Percentiles rank a stretch among this genome's conserved stretches.
Conservation (phyloP, 2,113 vertebrate species). For the Chiloscyllium plagiosum region DNA sequence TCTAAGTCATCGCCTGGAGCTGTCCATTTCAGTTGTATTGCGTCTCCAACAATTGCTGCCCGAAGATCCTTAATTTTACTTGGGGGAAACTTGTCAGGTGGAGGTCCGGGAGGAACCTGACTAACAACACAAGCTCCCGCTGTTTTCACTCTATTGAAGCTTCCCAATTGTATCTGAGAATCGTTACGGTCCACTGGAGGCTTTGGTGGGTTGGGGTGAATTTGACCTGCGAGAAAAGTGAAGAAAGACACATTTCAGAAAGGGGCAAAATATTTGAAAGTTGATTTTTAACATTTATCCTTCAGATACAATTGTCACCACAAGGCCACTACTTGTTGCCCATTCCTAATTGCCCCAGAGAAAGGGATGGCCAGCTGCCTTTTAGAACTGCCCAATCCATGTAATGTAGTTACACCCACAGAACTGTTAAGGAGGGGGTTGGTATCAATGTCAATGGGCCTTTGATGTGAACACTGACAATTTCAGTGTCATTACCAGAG, state of each 20-base stretch:
- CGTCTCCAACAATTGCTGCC: slow-evolving; percentile 44
- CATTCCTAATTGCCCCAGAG: background rate
- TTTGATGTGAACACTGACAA: background rate
- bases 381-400: background rate
- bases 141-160: slow-evolving; percentile 49
- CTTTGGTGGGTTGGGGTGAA: slow-evolving; percentile 53
- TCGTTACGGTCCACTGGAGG: slow-evolving; percentile 39
- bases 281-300: background rate
- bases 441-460: background rate
- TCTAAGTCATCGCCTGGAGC: slow-evolving; percentile 56
- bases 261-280: background rate
- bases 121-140: slow-evolving; percentile 46
- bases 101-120: background rate
- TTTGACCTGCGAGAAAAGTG: slow-evolving; percentile 44
- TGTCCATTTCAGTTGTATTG: slow-evolving; percentile 53
- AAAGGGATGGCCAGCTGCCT: background rate
- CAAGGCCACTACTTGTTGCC: no score
- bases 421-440: background rate
- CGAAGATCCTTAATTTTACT: slow-evolving; percentile 55
- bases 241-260: background rate
- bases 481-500: background rate
- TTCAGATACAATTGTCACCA: no score
- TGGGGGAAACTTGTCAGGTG: slow-evolving; percentile 46
- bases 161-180: slow-evolving; percentile 40
- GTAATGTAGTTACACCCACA: background rate